These are phyloP conservation scores for Geotrupes spiniger DNA, from an alignment of 2,888 invertebrate species.

Conservation along the genomic window DNA sequence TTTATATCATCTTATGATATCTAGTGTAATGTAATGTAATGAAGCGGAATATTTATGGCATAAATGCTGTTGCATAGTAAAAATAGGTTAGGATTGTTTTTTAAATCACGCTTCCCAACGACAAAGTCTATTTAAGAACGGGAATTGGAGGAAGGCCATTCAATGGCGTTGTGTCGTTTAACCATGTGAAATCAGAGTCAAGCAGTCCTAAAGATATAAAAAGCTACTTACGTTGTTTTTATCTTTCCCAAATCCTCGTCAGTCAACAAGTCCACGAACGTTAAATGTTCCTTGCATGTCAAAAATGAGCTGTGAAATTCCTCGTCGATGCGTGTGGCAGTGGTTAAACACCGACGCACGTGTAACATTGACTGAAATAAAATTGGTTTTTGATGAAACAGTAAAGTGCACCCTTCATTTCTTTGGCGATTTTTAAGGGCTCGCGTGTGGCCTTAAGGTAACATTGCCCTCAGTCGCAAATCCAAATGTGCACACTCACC, in stretches of 20 bases:
- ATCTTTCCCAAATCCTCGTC: slow-evolving; percentile 43
- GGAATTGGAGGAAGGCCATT: no score
- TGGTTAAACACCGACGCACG: slow-evolving; percentile 65
- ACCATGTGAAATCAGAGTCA: no score
- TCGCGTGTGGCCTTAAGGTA: slow-evolving; percentile 66
- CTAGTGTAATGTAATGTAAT: no score
- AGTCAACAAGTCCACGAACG: slow-evolving; percentile 48
- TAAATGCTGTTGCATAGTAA: no score
- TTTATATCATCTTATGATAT: no score
- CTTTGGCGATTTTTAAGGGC: slow-evolving; percentile 61
- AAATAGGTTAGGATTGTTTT: no score
- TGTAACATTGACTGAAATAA: slow-evolving; percentile 55
- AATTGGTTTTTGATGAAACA: background rate
- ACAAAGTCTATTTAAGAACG: no score
- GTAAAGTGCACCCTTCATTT: slow-evolving; percentile 59
- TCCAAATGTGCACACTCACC: slow-evolving; percentile 53
- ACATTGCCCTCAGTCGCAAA: slow-evolving; percentile 50
- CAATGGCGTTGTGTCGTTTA: no score
- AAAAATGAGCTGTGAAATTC: slow-evolving; percentile 52
- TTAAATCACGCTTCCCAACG: no score
- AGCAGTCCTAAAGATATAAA: no score
- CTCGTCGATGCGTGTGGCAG: slow-evolving; percentile 58
- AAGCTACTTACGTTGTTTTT: slow-evolving; percentile 40
- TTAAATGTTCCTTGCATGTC: slow-evolving; percentile 47
- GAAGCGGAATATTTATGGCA: no score